phyloP scores from a whole-genome alignment of 1,140 invertebrate genomes.

The Battus philenor region DNA sequence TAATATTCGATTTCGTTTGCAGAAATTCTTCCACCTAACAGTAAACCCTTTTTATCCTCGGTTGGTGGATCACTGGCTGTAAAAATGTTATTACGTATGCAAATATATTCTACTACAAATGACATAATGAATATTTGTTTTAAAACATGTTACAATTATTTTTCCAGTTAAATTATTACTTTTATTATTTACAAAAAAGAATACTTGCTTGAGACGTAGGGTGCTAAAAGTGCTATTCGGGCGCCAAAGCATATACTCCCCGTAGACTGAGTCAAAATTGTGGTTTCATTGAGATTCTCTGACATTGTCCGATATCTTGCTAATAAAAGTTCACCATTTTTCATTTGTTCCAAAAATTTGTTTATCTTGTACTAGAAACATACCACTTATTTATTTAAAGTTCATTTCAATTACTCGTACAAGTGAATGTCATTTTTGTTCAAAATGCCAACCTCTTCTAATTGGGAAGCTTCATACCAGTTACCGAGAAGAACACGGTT shows the following conservation, averaged over 20 bases:
- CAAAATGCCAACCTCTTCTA: slow-evolving; percentile 51
- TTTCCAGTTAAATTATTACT: too few relatives aligned
- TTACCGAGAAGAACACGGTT: slow-evolving; percentile 59
- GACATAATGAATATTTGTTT: too few relatives aligned
- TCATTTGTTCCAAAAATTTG: slow-evolving; percentile 59
- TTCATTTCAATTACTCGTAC: background rate
- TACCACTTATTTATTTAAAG: background rate
- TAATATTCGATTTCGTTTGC: slow-evolving; percentile 55
- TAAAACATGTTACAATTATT: too few relatives aligned
- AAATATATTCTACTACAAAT: too few relatives aligned
- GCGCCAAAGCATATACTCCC: slow-evolving; percentile 51
- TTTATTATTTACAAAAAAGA: too few relatives aligned
- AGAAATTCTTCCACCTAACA: slow-evolving; percentile 55
- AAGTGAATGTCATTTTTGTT: background rate
- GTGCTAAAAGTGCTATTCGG: slow-evolving; percentile 49
- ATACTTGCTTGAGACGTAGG: slow-evolving; percentile 46
- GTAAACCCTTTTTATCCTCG: slow-evolving; percentile 48
- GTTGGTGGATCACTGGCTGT: slow-evolving; percentile 46
- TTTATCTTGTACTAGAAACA: slow-evolving; percentile 49
- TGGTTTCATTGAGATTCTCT: slow-evolving; percentile 49
- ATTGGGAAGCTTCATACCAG: slow-evolving; percentile 59
- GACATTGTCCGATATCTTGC: slow-evolving; percentile 58
- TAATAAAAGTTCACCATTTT: slow-evolving; percentile 56
- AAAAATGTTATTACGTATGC: too few relatives aligned
- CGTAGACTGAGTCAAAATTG: slow-evolving; percentile 53